Evolutionary conservation across 2,888 invertebrate species (phyloP).

Genomic region (Amaurobius ferox): DNA sequence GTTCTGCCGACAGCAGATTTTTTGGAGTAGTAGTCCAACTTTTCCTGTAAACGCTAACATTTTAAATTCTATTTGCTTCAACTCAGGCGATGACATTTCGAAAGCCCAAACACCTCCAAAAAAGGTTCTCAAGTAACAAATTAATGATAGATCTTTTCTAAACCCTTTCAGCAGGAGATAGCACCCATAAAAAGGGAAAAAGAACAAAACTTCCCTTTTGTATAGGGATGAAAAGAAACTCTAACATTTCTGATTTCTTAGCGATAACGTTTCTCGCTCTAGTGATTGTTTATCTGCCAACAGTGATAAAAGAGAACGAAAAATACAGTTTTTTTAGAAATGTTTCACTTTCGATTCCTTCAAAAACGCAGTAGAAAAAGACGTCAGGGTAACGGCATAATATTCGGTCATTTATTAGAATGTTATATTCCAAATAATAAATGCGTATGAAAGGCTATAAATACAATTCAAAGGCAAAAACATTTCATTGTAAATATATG

Average conservation of each 20-base stretch:
- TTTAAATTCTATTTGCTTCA: too few species aligned
- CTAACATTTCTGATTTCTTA: conserved; percentile 5
- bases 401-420: too few species aligned
- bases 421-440: too few species aligned
- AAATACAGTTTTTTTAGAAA: neutral
- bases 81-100: neutral
- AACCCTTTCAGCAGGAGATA: neutral
- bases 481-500: too few species aligned
- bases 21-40: too few species aligned
- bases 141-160: neutral
- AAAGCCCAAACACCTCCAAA: neutral
- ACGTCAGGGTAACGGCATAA: too few species aligned
- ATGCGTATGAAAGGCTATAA: too few species aligned
- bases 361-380: neutral
- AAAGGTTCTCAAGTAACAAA: conserved; percentile 9
- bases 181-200: neutral
- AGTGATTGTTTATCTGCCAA: conserved; percentile 6
- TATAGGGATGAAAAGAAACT: conserved; percentile 3
- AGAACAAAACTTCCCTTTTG: neutral
- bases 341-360: neutral
- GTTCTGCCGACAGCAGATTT: too few species aligned
- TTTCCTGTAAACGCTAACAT: too few species aligned
- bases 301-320: neutral
- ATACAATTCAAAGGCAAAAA: too few species aligned
- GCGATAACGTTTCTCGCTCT: neutral